Base-by-base conservation (phyloP, 2,888 invertebrate species). In the Timema cristinae region DNA sequence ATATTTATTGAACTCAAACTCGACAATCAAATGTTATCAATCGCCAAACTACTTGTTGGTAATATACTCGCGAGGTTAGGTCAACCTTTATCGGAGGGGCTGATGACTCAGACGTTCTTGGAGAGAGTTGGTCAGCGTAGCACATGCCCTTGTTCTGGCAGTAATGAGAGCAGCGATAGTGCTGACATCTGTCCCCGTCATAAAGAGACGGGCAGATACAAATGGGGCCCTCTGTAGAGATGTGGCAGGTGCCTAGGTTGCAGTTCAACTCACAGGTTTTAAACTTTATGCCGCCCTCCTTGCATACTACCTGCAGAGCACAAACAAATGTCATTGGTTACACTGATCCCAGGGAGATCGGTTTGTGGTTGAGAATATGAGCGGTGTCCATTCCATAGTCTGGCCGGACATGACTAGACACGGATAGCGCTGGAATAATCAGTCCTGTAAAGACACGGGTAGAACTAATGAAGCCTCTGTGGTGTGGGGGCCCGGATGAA, bases 121-220 rank as follows among this genome's bases (percentile, higher is more conserved):
- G 73, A n/a, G 78, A 76, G 47, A 77, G 75, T 6, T 78, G 73
- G 75, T 81, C 80, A 16, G 78, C 76, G 75, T 79, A 80, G 74
- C 84, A 84, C 50, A 79, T 72, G 16, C 83, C 84, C 71, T 87
- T 86, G 79, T 90, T 89, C 77, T 85, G 83, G 78, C 92, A 92
- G 79, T 86, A 86, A 66, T 88, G 88, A 5, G 90, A 88, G 79
- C 92, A 92, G 71, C 88, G 85, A 80, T 88, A 90, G 78, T 87
- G 86, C 79, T 90, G 87, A 82, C 93, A 93, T 68, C 85, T 81
- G 74, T 86, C 84, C 16, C 93, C 91, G 59, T 85, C 85, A 81
- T 88, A 93, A 67, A 85, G 84, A 0, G 87, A 82, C 50, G 86
- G 84, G 78, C 93, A 92, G 75, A 84, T 81, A 83, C 92, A 92